Conservation (phyloP, 2,888 invertebrate species). For the Podotricha telesiphe region DNA sequence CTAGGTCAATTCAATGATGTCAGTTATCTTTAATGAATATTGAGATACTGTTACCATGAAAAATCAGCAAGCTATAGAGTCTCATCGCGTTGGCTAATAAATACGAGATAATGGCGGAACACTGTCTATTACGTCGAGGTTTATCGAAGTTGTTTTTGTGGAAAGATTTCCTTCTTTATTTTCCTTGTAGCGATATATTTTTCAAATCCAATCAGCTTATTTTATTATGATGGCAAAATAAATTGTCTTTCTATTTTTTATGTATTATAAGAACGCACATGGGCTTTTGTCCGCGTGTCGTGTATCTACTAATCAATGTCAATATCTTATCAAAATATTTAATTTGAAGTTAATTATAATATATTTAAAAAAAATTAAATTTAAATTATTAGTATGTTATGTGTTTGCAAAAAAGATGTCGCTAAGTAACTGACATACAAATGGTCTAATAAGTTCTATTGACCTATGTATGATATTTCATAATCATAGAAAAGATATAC, state of each 20-base stretch:
- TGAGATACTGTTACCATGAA: slow-evolving; percentile 2
- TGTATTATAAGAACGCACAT: background rate
- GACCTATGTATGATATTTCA: too few species aligned
- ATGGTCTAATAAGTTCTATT: too few species aligned
- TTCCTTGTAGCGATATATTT: slow-evolving; percentile 58
- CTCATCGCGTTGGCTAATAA: slow-evolving; percentile 55
- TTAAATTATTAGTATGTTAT: too few species aligned
- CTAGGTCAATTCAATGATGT: background rate
- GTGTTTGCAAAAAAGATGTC: too few species aligned
- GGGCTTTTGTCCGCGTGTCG: too few species aligned
- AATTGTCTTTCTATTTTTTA: background rate
- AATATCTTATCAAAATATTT: too few species aligned
- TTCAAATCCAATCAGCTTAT: slow-evolving; percentile 56
- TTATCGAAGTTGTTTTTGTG: slow-evolving; percentile 60
- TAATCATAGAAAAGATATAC: background rate
- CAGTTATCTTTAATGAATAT: slow-evolving; percentile 11
- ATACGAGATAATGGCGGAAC: slow-evolving; percentile 65
- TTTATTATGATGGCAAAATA: slow-evolving; percentile 54
- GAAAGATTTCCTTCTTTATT: slow-evolving; percentile 54
- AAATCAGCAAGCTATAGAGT: slow-evolving; percentile 22
- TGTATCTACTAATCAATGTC: too few species aligned
- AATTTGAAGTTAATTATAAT: too few species aligned
- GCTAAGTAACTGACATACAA: too few species aligned
- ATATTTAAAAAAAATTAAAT: too few species aligned
- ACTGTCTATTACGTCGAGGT: slow-evolving; percentile 62